phyloP scores from a whole-genome alignment of 2,888 invertebrate genomes.

The Drosophila colorata region DNA sequence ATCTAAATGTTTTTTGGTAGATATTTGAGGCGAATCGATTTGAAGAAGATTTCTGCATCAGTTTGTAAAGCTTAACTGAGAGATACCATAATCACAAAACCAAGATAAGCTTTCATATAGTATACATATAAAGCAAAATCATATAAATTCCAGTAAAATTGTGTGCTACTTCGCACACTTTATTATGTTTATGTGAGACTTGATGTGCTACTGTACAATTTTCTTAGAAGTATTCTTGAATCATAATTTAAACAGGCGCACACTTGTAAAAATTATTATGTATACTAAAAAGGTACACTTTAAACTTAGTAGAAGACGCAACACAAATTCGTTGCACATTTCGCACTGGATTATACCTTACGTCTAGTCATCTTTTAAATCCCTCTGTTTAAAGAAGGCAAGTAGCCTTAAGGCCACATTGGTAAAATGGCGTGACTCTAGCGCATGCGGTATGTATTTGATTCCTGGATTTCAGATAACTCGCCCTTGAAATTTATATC shows the following conservation, averaged over 20 bases:
- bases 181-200: constrained; percentile 63
- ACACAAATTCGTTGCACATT: constrained; percentile 70
- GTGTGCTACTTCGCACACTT: constrained; percentile 59
- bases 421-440: constrained; percentile 80
- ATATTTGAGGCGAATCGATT: too few relatives aligned
- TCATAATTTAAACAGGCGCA: constrained; percentile 71
- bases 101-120: too few relatives aligned
- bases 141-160: constrained; percentile 54
- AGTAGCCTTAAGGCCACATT: constrained; percentile 39
- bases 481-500: constrained; percentile 97
- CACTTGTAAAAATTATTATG: constrained; percentile 65
- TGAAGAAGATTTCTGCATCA: too few relatives aligned
- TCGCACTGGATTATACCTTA: constrained; percentile 75
- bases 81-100: too few relatives aligned
- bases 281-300: constrained; percentile 76
- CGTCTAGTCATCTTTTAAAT: constrained; percentile 65
- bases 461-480: constrained; percentile 93
- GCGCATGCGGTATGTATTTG: constrained; percentile 96
- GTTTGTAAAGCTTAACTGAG: too few relatives aligned
- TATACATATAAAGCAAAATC: neutral
- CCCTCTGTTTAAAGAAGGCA: constrained; percentile 39
- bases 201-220: constrained; percentile 72
- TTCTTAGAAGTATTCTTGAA: constrained; percentile 65
- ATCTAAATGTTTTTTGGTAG: too few relatives aligned
- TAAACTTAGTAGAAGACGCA: constrained; percentile 76